phyloP scores from a whole-genome alignment of 2,113 vertebrate genomes.

The Rhabdomys dilectus region DNA sequence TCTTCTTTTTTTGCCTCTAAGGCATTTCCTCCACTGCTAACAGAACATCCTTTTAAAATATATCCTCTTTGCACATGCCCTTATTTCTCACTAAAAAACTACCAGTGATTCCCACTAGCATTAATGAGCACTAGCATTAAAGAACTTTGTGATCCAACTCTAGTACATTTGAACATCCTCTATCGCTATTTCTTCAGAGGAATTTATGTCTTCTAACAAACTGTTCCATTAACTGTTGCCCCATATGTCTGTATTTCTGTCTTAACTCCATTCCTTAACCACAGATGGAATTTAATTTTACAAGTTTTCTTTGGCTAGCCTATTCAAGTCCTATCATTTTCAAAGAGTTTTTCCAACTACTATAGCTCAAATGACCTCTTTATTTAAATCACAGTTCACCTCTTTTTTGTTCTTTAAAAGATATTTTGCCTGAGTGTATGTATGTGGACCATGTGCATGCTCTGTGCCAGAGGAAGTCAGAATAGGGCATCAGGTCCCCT shows the following conservation, averaged over 20 bases:
- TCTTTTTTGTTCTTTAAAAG: not conserved
- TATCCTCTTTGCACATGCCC: not conserved
- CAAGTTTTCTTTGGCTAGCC: conserved; percentile 26
- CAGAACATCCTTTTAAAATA: conserved; percentile 7
- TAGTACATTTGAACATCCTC: conserved; percentile 35
- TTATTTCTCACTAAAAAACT: conserved; percentile 47
- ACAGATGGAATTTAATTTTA: conserved; percentile 29
- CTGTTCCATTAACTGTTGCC: not conserved
- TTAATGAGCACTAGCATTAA: conserved; percentile 13
- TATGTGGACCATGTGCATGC: not conserved
- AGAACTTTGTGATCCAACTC: not conserved
- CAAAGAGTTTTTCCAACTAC: conserved; percentile 40
- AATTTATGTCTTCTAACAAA: conserved; percentile 54
- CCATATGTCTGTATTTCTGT: conserved; percentile 39
- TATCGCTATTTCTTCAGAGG: conserved; percentile 23
- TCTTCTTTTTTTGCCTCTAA: conserved; percentile 1
- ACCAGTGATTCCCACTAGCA: not conserved
- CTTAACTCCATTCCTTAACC: conserved; percentile 53
- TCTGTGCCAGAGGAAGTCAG: not conserved
- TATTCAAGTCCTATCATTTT: conserved; percentile 29
- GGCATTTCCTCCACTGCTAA: conserved; percentile 30
- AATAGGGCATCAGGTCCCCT: not conserved
- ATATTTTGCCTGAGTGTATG: not conserved
- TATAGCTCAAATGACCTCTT: conserved; percentile 34
- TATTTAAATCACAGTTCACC: not conserved